A percentile compares a stretch with the other conserved stretches of the same genome.
These are phyloP conservation scores for Otolemur crassicaudatus DNA, from an alignment of 2,797 vertebrate genomes.

Conservation along the genomic window DNA sequence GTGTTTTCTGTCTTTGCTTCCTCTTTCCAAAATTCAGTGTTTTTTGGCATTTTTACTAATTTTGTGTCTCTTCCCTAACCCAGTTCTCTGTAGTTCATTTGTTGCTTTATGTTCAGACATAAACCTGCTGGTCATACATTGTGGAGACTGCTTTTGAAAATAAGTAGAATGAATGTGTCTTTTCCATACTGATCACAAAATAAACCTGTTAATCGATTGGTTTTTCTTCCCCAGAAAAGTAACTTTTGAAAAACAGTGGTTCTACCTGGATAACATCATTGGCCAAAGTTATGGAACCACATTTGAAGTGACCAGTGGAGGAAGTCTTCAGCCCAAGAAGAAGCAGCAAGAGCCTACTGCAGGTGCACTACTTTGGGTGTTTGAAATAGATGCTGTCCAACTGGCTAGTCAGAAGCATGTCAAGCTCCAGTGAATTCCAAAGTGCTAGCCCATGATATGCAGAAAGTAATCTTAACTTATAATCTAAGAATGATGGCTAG, in stretches of 20 bases:
- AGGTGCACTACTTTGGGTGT: constrained; percentile 86
- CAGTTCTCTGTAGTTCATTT: background rate
- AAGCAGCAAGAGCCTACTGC: constrained; percentile 85
- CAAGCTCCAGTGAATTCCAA: background rate
- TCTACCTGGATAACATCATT: constrained; percentile 94
- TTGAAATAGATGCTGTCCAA: background rate
- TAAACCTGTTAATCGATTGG: constrained; percentile 41
- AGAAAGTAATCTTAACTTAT: background rate
- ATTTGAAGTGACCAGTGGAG: constrained; percentile 94
- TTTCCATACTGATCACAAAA: constrained; percentile 9
- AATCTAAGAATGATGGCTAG: background rate
- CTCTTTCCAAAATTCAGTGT: background rate
- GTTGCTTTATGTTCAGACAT: background rate
- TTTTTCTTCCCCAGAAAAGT: constrained; percentile 91
- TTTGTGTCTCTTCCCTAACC: background rate
- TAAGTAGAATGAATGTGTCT: background rate
- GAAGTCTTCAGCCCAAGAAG: constrained; percentile 90
- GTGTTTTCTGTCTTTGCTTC: background rate
- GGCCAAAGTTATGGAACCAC: constrained; percentile 93
- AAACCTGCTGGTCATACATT: background rate
- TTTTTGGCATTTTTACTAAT: constrained; percentile 17
- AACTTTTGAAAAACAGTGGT: constrained; percentile 98
- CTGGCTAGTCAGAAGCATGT: background rate
- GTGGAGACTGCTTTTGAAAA: constrained; percentile 1
- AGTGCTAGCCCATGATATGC: background rate